Evolutionary conservation across 2,113 vertebrate species (phyloP), one percentile per base, ranked within the genome.

Genomic region (Aix galericulata): DNA sequence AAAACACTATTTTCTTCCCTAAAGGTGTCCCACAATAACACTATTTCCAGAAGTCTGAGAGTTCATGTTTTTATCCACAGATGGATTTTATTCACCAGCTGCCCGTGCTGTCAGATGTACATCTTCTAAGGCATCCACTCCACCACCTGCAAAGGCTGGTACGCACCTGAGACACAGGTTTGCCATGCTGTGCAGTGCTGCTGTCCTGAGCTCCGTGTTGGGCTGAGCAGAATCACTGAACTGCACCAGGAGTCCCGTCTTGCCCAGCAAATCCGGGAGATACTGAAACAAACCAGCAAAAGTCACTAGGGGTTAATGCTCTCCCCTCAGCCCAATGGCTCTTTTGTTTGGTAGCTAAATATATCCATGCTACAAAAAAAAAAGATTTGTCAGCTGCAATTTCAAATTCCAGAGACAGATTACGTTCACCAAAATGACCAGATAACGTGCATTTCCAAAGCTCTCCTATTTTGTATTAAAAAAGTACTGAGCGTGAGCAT

Each of bases 81-180:
- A 4, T 25, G 25, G 38, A n/a, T 38, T 38, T 38, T 38, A 38
- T 38, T 9, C 38, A 40, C 4, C 26, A 18, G 44, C 18, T 18
- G 8, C 13, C 58, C 0, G 0, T 34, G 69, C 38, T 67, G 62
- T 9, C 48, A 60, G 32, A 48, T 1, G 6, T 0, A 1, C 20
- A 6, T 2, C 32, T 14, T 6, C 22, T 7, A 25, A 32, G 17
- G 36, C 67, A 25, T 1, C 85, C 36, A 18, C 29, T 23, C 29
- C 50, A 12, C 20, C 31, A 6, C 0, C 22, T 4, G 1, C 0
- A 68, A 40, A 32, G 59, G 82, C 1, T 1, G 0, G 8, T 2
- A 93, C 75, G 0, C 97, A 99, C 99, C 99, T 98, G 95, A 99
- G 98, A 62, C 99, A 99, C 31, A 99, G 96, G 95, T 99, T 99